Base-by-base conservation (phyloP, 2,113 vertebrate species). In the Danionella cerebrum region DNA sequence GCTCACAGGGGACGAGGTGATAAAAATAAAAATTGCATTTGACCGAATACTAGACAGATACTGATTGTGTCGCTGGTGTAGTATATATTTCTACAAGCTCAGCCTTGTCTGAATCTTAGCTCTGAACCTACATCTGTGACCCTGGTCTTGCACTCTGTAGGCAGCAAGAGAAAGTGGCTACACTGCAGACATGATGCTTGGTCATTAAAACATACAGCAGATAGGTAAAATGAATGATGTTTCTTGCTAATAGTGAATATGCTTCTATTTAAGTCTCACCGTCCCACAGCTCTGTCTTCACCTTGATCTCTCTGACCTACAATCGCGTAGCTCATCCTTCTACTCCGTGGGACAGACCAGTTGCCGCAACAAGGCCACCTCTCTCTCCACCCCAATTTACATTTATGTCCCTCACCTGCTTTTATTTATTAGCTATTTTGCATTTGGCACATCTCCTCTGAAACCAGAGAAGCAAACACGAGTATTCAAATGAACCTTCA, bases 401-500 rank as follows among this genome's bases (percentile, higher is more conserved):
- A 87, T 87, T 83, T 83, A 80, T 85, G 84, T 84, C 80, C 81
- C 80, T 84, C 60, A 66, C 76, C 79, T 78, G 79, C 68, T 80
- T 82, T 86, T 87, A 89, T 87, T 86, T 87, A 87, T 87, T 84
- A 81, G 81, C 78, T 84, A 84, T 82, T 88, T 85, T 82, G 73
- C 80, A 83, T 86, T 83, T 84, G 83, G 83, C 84, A 85, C 80
- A 82, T 84, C 79, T 85, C 80, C 77, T 74, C 79, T 66, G 76
- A 81, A 84, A 78, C 83, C 79, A 75, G 80, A 79, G 81, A 77
- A 76, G 81, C 77, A 71, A 75, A 78, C 80, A 82, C 72, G 79
- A 75, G 82, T 82, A 85, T 86, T 85, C 66, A 83, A 82, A 84
- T 84, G 65, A 82, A 79, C 67, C 55, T 81, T 72, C 74, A 42